Conservation (phyloP, 2,797 vertebrate genomes). For the Cyprinodon diabolis region DNA sequence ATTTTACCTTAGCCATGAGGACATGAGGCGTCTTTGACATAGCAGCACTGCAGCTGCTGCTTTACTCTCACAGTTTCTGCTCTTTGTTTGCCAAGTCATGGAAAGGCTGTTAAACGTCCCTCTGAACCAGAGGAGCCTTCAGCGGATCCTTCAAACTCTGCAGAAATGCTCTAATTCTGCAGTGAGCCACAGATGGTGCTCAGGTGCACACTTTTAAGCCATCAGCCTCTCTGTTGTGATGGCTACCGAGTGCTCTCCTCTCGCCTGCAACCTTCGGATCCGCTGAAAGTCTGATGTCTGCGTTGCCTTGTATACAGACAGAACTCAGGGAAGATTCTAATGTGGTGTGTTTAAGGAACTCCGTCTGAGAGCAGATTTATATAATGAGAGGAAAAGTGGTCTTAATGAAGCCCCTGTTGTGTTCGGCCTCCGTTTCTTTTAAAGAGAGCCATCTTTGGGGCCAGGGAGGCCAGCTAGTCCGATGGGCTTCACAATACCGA, state of each 20-base stretch:
- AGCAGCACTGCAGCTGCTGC: constrained; percentile 3
- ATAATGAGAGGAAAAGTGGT: constrained; percentile 75
- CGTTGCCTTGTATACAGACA: constrained; percentile 13
- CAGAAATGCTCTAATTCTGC: background rate
- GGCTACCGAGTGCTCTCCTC: background rate
- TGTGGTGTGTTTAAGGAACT: constrained; percentile 63
- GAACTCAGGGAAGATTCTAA: constrained; percentile 51
- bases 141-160: background rate
- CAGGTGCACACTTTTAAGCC: constrained; percentile 1
- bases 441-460: constrained; percentile 7
- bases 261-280: constrained; percentile 1
- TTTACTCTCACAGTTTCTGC: background rate
- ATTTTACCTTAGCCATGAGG: no score
- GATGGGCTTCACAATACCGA: constrained; percentile 12
- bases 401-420: constrained; percentile 57
- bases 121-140: background rate
- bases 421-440: constrained; percentile 60
- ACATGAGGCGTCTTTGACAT: background rate
- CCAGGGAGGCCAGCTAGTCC: constrained; percentile 41
- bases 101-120: constrained; percentile 1
- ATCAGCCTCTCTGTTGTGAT: background rate
- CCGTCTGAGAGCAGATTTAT: constrained; percentile 70
- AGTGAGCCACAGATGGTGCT: background rate
- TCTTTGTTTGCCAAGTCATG: background rate
- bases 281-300: background rate